Evolutionary conservation across 64 coral and sea anemone genomes (phyloP).

Genomic region (Montipora cactus): DNA sequence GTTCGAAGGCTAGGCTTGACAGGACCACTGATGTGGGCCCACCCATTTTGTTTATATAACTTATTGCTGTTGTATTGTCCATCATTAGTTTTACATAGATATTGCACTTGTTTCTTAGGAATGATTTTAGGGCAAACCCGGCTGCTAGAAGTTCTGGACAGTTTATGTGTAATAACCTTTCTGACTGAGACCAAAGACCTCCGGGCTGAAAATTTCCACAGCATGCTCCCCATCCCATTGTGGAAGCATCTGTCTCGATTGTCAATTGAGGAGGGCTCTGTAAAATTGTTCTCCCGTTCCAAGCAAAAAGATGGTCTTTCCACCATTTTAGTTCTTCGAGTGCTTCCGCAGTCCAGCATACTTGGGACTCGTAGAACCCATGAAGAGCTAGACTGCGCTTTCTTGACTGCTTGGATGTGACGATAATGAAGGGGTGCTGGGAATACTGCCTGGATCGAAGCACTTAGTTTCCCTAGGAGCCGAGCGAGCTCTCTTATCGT

Average conservation of each 20-base stretch:
- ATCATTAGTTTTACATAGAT: no score
- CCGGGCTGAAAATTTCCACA: background rate
- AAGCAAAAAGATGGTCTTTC: background rate
- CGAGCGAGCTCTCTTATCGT: background rate
- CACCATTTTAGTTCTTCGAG: background rate
- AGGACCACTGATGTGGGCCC: no score
- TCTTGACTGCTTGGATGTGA: background rate
- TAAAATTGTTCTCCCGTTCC: background rate
- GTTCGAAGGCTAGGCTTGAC: background rate
- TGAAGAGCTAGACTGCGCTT: background rate
- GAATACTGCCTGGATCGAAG: background rate
- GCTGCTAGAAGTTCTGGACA: background rate
- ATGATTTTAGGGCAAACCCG: no score
- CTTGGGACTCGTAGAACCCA: background rate
- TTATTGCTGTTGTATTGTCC: no score
- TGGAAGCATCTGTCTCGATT: background rate
- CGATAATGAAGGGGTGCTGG: background rate
- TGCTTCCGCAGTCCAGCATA: background rate
- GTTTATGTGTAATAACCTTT: background rate
- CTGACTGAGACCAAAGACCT: background rate
- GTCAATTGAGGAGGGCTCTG: background rate
- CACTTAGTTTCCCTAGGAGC: background rate
- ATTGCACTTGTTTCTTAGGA: no score
- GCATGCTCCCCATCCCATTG: background rate
- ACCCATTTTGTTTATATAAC: no score